Percentiles rank a stretch among this genome's conserved stretches.
Evolutionary conservation across 2,888 invertebrate genomes (phyloP).

Genomic region (Dicyrtoma fusca): DNA sequence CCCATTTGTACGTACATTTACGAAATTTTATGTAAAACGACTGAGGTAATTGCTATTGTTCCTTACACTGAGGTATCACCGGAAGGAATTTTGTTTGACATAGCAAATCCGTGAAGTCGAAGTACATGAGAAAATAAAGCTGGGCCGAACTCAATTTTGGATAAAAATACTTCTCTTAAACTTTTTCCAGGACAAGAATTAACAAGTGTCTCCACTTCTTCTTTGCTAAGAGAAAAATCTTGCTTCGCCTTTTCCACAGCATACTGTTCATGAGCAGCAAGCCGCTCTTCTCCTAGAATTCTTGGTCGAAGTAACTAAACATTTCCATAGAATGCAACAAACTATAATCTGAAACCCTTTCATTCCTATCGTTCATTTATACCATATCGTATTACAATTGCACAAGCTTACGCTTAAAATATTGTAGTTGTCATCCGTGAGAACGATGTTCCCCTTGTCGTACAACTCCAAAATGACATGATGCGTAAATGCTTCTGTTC

Average conservation of each 20-base stretch:
- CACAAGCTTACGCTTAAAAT: too few relatives aligned
- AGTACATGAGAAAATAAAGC: conserved; percentile 91
- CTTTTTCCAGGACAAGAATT: conserved; percentile 39
- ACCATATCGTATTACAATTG: too few relatives aligned
- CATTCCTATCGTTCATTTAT: too few relatives aligned
- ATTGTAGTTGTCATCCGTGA: conserved; percentile 86
- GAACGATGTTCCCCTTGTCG: conserved; percentile 91
- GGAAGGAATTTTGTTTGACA: conserved; percentile 64
- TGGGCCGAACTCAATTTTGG: conserved; percentile 78
- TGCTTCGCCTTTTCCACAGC: conserved; percentile 76
- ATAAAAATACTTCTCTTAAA: conserved; percentile 51
- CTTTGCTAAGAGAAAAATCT: conserved; percentile 64
- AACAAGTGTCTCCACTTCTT: conserved; percentile 59
- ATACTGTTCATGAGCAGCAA: conserved; percentile 92
- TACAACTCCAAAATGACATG: conserved; percentile 94
- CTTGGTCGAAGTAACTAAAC: conserved; percentile 92
- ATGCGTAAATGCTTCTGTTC: conserved; percentile 87
- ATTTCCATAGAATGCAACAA: too few relatives aligned
- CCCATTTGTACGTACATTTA: too few relatives aligned
- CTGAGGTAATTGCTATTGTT: too few relatives aligned
- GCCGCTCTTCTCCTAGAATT: conserved; percentile 86
- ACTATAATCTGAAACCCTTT: too few relatives aligned
- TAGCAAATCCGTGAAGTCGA: conserved; percentile 69
- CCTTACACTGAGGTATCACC: too few relatives aligned
- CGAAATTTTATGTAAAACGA: too few relatives aligned